A percentile compares a stretch with the other conserved stretches of the same genome.
Evolutionary conservation across 2,113 vertebrate genomes (phyloP).

Genomic region (Trichechus manatus): DNA sequence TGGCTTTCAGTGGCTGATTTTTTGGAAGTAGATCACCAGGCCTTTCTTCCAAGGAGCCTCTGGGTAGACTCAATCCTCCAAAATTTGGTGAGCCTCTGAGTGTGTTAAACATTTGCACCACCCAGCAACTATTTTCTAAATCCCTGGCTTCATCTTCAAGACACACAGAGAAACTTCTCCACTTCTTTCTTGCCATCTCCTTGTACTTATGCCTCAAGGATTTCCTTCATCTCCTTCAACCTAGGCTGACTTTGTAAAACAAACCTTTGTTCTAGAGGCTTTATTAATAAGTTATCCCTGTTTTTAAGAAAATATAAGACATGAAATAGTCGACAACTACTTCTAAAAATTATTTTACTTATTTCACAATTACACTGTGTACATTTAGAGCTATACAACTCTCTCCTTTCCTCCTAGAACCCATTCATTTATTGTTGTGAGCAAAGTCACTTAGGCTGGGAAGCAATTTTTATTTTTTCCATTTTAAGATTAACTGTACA

Average conservation of each 20-base stretch:
- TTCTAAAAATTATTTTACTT: not conserved
- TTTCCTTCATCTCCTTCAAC: not conserved
- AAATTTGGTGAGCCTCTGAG: not conserved
- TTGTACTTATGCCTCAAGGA: not conserved
- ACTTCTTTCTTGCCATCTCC: not conserved
- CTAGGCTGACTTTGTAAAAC: slow-evolving; percentile 4
- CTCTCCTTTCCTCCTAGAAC: not conserved
- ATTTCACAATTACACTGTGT: not conserved
- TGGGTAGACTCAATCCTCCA: not conserved
- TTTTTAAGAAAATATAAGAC: slow-evolving; percentile 33
- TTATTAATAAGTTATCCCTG: not conserved
- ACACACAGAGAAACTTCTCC: not conserved
- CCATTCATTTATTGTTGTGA: not conserved
- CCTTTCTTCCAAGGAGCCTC: too few species aligned
- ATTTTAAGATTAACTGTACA: slow-evolving; percentile 3
- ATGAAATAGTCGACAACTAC: not conserved
- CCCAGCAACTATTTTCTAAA: not conserved
- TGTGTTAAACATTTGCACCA: not conserved
- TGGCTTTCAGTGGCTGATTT: too few species aligned
- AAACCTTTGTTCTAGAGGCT: not conserved
- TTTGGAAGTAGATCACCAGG: too few species aligned
- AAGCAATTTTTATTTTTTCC: not conserved
- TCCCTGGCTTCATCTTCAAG: not conserved
- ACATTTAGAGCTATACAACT: not conserved
- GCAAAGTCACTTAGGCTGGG: not conserved